phyloP scores from a whole-genome alignment of 2,113 vertebrate genomes.

The Gymnocephalus cernua region DNA sequence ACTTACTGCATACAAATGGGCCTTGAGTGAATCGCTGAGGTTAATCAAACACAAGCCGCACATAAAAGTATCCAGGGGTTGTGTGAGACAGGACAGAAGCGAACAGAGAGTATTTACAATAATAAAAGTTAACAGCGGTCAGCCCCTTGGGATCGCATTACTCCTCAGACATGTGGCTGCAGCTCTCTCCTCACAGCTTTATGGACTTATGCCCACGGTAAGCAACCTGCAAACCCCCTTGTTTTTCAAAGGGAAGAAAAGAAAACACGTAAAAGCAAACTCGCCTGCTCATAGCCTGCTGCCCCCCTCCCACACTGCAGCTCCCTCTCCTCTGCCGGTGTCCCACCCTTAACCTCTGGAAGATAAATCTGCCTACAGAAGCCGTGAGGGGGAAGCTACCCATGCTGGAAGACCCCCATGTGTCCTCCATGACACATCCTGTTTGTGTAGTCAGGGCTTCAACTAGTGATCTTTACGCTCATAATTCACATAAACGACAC shows the following conservation, averaged over 20 bases:
- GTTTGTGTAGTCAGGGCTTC: slow-evolving; percentile 78
- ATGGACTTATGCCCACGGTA: slow-evolving; percentile 74
- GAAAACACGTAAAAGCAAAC: slow-evolving; percentile 83
- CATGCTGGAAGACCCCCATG: slow-evolving; percentile 71
- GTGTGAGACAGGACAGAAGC: slow-evolving; percentile 70
- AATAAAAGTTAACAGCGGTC: slow-evolving; percentile 83
- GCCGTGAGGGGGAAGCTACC: slow-evolving; percentile 77
- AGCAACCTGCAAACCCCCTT: slow-evolving; percentile 75
- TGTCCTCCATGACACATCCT: slow-evolving; percentile 80
- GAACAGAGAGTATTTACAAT: slow-evolving; percentile 79
- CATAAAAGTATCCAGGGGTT: slow-evolving; percentile 70
- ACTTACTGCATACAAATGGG: slow-evolving; percentile 71
- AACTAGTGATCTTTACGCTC: slow-evolving; percentile 75
- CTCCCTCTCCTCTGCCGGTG: slow-evolving; percentile 67
- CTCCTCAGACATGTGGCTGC: slow-evolving; percentile 79
- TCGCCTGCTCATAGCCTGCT: slow-evolving; percentile 53
- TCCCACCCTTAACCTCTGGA: slow-evolving; percentile 80
- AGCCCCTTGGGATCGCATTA: slow-evolving; percentile 81
- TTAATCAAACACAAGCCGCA: slow-evolving; percentile 77
- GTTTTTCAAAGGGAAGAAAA: slow-evolving; percentile 80
- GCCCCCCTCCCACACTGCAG: slow-evolving; percentile 37
- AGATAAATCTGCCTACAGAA: slow-evolving; percentile 83
- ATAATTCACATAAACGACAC: slow-evolving; percentile 69
- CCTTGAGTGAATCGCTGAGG: slow-evolving; percentile 68
- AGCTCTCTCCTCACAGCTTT: slow-evolving; percentile 72